phyloP scores from a whole-genome alignment of 2,888 invertebrate genomes.

The Oithona nana region DNA sequence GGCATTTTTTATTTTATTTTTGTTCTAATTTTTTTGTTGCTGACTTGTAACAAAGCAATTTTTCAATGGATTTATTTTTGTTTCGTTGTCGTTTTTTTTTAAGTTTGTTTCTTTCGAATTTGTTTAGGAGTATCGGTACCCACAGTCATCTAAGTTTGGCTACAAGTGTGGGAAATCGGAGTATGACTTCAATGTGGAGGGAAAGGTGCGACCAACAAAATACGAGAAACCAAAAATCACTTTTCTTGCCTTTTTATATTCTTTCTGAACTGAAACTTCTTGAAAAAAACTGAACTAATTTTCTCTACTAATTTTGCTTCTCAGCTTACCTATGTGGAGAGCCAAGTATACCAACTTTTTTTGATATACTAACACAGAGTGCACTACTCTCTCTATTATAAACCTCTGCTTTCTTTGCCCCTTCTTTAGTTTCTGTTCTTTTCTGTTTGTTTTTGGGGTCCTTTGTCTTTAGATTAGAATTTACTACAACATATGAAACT shows the following conservation, averaged over 20 bases:
- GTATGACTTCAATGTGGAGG: conserved; percentile 16
- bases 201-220: conserved; percentile 15
- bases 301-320: background rate
- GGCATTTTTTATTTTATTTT: too few relatives aligned
- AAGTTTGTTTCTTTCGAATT: background rate
- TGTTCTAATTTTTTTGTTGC: too few relatives aligned
- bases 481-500: too few relatives aligned
- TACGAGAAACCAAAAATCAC: background rate
- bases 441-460: too few relatives aligned
- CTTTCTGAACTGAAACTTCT: background rate
- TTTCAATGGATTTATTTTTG: background rate
- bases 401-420: too few relatives aligned
- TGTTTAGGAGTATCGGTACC: background rate
- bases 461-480: too few relatives aligned
- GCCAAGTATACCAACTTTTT: background rate
- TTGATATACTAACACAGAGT: background rate
- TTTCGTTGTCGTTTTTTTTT: background rate
- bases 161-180: conserved; percentile 6
- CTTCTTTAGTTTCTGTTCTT: too few relatives aligned
- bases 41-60: too few relatives aligned
- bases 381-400: background rate
- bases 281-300: too few relatives aligned
- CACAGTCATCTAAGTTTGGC: conserved; percentile 3
- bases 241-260: background rate
- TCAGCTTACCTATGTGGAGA: background rate